Conservation (phyloP, 2,888 invertebrate genomes). For the Bugula neritina region DNA sequence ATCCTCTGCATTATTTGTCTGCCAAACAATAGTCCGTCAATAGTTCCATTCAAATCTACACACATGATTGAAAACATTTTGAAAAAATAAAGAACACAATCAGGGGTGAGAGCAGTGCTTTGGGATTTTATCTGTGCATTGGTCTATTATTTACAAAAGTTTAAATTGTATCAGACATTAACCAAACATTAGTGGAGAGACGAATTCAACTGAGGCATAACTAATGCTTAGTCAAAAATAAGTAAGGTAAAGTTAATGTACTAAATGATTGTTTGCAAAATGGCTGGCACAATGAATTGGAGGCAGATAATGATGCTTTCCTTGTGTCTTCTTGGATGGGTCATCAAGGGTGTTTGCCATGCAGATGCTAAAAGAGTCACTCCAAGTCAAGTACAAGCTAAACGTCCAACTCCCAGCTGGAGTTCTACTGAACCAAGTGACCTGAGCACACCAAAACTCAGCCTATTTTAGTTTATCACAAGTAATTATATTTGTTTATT, state of each 20-base stretch:
- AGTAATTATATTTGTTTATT: too few species aligned
- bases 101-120: neutral
- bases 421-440: too few species aligned
- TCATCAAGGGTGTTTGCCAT: neutral
- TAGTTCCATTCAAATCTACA: too few species aligned
- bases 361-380: neutral
- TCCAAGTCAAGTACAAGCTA: neutral
- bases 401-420: neutral
- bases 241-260: neutral
- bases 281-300: neutral
- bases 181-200: too few species aligned
- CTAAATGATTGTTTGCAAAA: neutral
- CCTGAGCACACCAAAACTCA: too few species aligned
- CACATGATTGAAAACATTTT: slow-evolving; percentile 9
- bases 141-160: neutral
- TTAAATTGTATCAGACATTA: too few species aligned
- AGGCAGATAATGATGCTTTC: neutral
- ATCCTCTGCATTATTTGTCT: neutral
- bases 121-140: slow-evolving; percentile 13
- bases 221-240: neutral
- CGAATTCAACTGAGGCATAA: too few species aligned
- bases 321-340: neutral
- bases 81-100: neutral
- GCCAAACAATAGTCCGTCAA: slow-evolving; percentile 3
- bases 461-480: too few species aligned